Evolutionary conservation across 2,888 invertebrate species (phyloP).

Genomic region (Hypselothyrea guttata): DNA sequence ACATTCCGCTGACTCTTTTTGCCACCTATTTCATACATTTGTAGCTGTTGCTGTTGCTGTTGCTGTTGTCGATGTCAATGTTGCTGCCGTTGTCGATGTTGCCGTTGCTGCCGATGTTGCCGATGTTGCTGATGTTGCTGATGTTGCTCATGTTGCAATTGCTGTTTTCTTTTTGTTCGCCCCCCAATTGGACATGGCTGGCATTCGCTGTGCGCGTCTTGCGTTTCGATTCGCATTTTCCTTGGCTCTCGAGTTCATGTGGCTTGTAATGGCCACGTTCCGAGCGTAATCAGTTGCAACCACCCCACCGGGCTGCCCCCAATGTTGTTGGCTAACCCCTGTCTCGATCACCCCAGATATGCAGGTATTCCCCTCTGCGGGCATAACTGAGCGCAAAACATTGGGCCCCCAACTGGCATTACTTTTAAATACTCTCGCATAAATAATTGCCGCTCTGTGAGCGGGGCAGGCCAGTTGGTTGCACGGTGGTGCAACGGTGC

Average conservation of each 20-base stretch:
- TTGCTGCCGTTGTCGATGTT: constrained; percentile 31
- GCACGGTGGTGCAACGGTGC: constrained; percentile 5
- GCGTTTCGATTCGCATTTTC: constrained; percentile 53
- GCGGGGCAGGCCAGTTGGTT: constrained; percentile 10
- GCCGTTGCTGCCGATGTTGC: constrained; percentile 32
- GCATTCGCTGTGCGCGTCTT: constrained; percentile 45
- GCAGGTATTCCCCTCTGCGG: no score
- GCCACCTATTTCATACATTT: constrained; percentile 72
- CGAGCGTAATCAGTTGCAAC: constrained; percentile 46
- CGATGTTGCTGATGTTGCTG: constrained; percentile 30
- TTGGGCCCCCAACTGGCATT: no score
- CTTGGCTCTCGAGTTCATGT: constrained; percentile 59
- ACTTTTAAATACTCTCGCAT: constrained; percentile 5
- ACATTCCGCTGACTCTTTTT: constrained; percentile 65
- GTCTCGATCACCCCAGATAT: no score
- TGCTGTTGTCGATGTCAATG: constrained; percentile 32
- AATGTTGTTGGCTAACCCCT: neutral
- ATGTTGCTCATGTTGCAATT: constrained; percentile 40
- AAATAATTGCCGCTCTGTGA: constrained; percentile 48
- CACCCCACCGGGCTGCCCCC: constrained; percentile 8
- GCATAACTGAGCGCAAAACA: no score
- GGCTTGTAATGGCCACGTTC: constrained; percentile 75
- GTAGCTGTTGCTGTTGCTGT: constrained; percentile 35
- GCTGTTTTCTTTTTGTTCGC: constrained; percentile 5
- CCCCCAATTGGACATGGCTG: constrained; percentile 56